Evolutionary conservation across 2,797 vertebrate species (phyloP).

Genomic region (Semaprochilodus insignis): DNA sequence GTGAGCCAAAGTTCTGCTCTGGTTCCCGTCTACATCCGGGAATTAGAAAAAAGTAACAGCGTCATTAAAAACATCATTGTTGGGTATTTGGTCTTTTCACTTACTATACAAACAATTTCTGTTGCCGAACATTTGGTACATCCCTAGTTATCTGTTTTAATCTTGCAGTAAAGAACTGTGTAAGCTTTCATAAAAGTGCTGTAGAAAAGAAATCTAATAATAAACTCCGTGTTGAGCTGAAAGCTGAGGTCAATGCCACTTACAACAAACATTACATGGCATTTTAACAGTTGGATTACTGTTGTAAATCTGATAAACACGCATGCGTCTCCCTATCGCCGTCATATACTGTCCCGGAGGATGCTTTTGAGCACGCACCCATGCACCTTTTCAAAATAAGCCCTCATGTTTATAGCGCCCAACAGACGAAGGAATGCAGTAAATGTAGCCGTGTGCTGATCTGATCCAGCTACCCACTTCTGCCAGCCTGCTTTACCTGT

Average conservation of each 20-base stretch:
- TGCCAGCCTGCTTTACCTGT: conserved; percentile 57
- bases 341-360: conserved; percentile 36
- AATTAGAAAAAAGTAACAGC: too few relatives aligned
- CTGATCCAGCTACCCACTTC: conserved; percentile 54
- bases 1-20: too few relatives aligned
- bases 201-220: background rate
- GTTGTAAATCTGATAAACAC: conserved; percentile 24
- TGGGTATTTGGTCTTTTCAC: too few relatives aligned
- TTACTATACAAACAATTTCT: too few relatives aligned
- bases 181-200: background rate
- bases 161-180: background rate
- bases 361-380: conserved; percentile 53
- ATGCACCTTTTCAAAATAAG: conserved; percentile 57
- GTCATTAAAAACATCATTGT: too few relatives aligned
- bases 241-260: background rate
- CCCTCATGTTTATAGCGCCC: conserved; percentile 64
- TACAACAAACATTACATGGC: conserved; percentile 5
- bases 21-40: too few relatives aligned
- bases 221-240: background rate
- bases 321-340: conserved; percentile 11
- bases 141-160: background rate
- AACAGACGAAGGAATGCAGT: conserved; percentile 63
- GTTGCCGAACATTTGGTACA: too few relatives aligned
- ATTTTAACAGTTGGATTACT: conserved; percentile 8
- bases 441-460: conserved; percentile 64